Conservation (phyloP, 2,113 vertebrate genomes). For the Taxidea taxus region DNA sequence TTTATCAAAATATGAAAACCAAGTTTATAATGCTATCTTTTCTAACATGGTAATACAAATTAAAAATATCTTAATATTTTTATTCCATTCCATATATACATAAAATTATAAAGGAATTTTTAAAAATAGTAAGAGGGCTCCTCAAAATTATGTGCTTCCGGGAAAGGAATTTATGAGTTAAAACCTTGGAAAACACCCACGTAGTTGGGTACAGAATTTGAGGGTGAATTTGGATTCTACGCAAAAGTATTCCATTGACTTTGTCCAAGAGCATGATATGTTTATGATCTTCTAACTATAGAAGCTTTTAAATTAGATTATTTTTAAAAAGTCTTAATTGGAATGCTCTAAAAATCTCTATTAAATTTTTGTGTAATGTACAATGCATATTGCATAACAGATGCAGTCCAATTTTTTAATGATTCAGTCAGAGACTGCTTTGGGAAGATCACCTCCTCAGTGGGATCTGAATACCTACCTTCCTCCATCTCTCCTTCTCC, state of each 20-base stretch:
- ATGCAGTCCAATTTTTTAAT: slow-evolving; percentile 53
- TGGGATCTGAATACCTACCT: neutral
- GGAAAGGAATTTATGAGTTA: slow-evolving; percentile 11
- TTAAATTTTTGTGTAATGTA: slow-evolving; percentile 61
- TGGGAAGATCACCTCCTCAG: slow-evolving; percentile 42
- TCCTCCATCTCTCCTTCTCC: neutral
- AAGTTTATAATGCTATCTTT: slow-evolving; percentile 3
- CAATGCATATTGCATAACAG: slow-evolving; percentile 59
- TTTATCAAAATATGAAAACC: neutral
- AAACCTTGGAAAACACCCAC: neutral
- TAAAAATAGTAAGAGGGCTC: neutral
- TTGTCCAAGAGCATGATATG: slow-evolving; percentile 31
- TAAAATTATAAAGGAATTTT: neutral
- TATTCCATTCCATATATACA: neutral
- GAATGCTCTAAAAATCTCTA: slow-evolving; percentile 36
- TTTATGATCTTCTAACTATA: slow-evolving; percentile 40
- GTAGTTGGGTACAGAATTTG: neutral
- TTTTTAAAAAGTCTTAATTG: slow-evolving; percentile 52
- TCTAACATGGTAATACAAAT: neutral
- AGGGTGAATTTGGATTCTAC: neutral
- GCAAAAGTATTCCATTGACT: slow-evolving; percentile 38
- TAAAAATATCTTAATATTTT: neutral
- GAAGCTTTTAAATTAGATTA: slow-evolving; percentile 58
- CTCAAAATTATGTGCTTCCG: neutral
- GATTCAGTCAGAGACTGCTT: neutral